Evolutionary conservation across 2,888 invertebrate genomes (phyloP).

Genomic region (Stictocephala bisonia): DNA sequence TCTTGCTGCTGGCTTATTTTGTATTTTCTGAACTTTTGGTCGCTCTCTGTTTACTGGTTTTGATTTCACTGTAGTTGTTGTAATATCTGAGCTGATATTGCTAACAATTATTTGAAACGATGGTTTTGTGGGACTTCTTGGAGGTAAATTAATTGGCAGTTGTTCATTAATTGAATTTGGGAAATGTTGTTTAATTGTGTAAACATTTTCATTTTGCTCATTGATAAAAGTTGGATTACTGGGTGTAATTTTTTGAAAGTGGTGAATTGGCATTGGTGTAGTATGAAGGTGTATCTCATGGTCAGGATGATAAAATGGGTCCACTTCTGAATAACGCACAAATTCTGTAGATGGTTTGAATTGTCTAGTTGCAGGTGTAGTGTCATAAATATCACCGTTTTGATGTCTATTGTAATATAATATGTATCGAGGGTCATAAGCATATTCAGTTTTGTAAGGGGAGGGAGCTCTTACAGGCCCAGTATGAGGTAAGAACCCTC

Average conservation of each 20-base stretch:
- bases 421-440: constrained; percentile 4
- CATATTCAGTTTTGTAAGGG: constrained; percentile 28
- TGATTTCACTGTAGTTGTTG: constrained; percentile 48
- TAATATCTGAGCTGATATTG: constrained; percentile 1
- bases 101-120: constrained; percentile 40
- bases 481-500: constrained; percentile 60
- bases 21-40: too few species aligned
- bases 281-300: constrained; percentile 40
- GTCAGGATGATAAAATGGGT: constrained; percentile 65
- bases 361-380: constrained; percentile 63
- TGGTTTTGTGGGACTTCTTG: constrained; percentile 57
- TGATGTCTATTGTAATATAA: constrained; percentile 20
- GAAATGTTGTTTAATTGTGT: too few species aligned
- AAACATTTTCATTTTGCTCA: too few species aligned
- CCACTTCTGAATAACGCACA: constrained; percentile 67
- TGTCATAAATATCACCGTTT: constrained; percentile 50
- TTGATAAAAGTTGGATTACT: constrained; percentile 61
- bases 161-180: constrained; percentile 63
- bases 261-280: constrained; percentile 36
- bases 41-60: constrained; percentile 50
- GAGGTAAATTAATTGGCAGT: constrained; percentile 60
- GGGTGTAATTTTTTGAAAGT: constrained; percentile 43
- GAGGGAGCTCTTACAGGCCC: constrained; percentile 56
- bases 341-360: constrained; percentile 63
- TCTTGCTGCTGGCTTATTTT: constrained; percentile 42